Evolutionary conservation across 1,140 invertebrate species (phyloP).

Genomic region (Pogonomyrmex californicus): DNA sequence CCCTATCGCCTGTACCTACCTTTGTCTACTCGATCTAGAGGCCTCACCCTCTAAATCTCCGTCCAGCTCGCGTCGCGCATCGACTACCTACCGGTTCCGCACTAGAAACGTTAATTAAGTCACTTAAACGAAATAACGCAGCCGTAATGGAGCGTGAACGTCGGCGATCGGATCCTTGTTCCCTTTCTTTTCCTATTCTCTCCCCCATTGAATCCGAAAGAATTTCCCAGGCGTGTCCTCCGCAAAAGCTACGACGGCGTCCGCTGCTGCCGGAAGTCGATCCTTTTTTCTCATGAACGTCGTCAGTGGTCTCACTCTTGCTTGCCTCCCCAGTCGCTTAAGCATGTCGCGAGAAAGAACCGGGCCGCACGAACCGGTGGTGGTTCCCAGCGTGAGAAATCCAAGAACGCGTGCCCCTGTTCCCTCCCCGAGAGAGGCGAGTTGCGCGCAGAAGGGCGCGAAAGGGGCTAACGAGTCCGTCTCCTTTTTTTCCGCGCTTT

Average conservation of each 20-base stretch:
- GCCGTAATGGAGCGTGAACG: slow-evolving; percentile 49
- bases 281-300: slow-evolving; percentile 45
- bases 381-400: slow-evolving; percentile 20
- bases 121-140: slow-evolving; percentile 63
- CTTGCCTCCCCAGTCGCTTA: slow-evolving; percentile 23
- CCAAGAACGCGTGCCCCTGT: slow-evolving; percentile 2
- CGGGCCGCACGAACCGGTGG: slow-evolving; percentile 3
- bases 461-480: slow-evolving; percentile 48
- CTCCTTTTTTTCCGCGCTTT: slow-evolving; percentile 24
- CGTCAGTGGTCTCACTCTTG: slow-evolving; percentile 15
- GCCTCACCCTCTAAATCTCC: slow-evolving; percentile 33
- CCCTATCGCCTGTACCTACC: slow-evolving; percentile 31
- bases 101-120: slow-evolving; percentile 60
- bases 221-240: not conserved
- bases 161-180: slow-evolving; percentile 43
- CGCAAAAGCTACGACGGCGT: not conserved
- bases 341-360: slow-evolving; percentile 47
- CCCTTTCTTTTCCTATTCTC: not conserved
- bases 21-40: slow-evolving; percentile 43
- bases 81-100: slow-evolving; percentile 38
- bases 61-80: slow-evolving; percentile 45
- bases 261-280: slow-evolving; percentile 39
- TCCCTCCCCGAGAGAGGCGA: slow-evolving; percentile 16
- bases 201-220: not conserved
- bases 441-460: slow-evolving; percentile 22